A percentile compares a stretch with the other conserved stretches of the same genome.
Conservation (phyloP, 2,797 vertebrate genomes). For the Cephalopachus bancanus region DNA sequence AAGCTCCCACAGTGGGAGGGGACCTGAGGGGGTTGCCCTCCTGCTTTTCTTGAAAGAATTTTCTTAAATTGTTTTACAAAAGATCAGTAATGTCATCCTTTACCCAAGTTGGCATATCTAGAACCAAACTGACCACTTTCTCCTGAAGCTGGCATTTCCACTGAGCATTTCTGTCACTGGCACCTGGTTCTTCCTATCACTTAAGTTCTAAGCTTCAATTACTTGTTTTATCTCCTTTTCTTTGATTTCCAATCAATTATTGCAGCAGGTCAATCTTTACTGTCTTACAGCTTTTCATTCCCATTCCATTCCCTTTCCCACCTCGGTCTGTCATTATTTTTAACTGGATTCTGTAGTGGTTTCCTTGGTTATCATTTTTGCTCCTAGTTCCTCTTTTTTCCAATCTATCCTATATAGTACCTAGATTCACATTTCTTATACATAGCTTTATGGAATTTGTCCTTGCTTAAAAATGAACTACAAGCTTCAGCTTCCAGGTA, state of each 20-base stretch:
- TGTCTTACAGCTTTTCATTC: not conserved
- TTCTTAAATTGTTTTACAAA: slow-evolving; percentile 21
- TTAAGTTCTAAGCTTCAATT: not conserved
- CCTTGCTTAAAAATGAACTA: slow-evolving; percentile 1
- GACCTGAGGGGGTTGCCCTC: too few relatives aligned
- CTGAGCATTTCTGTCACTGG: not conserved
- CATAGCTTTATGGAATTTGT: slow-evolving; percentile 12
- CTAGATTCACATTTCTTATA: slow-evolving; percentile 28
- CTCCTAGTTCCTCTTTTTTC: not conserved
- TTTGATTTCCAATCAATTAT: not conserved
- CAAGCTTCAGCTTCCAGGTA: not conserved
- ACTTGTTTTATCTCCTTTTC: not conserved
- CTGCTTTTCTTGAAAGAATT: not conserved
- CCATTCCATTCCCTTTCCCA: not conserved
- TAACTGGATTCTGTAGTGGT: not conserved
- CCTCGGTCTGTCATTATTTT: not conserved
- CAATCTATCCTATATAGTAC: not conserved
- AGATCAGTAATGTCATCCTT: not conserved
- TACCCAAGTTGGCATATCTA: not conserved
- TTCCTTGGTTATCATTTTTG: slow-evolving; percentile 37
- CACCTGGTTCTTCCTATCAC: not conserved
- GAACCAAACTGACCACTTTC: not conserved
- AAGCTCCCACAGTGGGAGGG: too few relatives aligned
- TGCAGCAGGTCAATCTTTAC: not conserved
- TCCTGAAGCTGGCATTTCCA: slow-evolving; percentile 26